Conservation (phyloP, 2,888 invertebrate species). For the Anthrax anthrax region DNA sequence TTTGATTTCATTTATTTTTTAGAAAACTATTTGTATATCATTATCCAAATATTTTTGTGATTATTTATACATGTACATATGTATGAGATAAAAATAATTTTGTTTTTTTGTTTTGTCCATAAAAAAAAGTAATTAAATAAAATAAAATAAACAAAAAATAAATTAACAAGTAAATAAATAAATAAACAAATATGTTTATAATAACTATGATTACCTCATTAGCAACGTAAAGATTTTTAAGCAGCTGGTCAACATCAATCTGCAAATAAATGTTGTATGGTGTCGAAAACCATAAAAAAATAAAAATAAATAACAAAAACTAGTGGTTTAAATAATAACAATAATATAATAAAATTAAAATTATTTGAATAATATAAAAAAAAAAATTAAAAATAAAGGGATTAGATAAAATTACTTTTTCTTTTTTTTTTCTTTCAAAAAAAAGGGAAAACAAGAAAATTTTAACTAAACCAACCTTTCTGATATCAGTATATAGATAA, state of each 20-base stretch:
- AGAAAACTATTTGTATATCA: too few relatives aligned
- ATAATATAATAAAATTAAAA: not conserved
- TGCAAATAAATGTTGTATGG: conserved; percentile 25
- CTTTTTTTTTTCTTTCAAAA: too few relatives aligned
- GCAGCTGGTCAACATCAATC: conserved; percentile 39
- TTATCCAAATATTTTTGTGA: too few relatives aligned
- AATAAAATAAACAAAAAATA: not conserved
- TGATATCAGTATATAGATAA: too few relatives aligned
- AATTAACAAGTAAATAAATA: conserved; percentile 4
- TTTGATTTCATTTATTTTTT: too few relatives aligned
- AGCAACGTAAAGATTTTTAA: conserved; percentile 38
- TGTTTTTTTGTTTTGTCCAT: not conserved
- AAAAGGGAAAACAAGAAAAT: too few relatives aligned
- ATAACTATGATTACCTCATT: conserved; percentile 34
- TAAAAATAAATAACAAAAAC: conserved; percentile 17
- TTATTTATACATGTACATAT: too few relatives aligned
- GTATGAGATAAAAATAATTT: too few relatives aligned
- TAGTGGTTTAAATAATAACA: conserved; percentile 1
- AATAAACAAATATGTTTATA: conserved; percentile 2
- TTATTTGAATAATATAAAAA: not conserved
- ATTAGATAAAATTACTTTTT: not conserved
- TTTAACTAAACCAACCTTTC: too few relatives aligned
- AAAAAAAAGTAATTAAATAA: conserved; percentile 3
- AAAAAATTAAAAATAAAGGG: not conserved
- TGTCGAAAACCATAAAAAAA: conserved; percentile 14